These are phyloP conservation scores for Cephonodes hylas DNA, from an alignment of 2,888 invertebrate genomes.

Conservation along the genomic window DNA sequence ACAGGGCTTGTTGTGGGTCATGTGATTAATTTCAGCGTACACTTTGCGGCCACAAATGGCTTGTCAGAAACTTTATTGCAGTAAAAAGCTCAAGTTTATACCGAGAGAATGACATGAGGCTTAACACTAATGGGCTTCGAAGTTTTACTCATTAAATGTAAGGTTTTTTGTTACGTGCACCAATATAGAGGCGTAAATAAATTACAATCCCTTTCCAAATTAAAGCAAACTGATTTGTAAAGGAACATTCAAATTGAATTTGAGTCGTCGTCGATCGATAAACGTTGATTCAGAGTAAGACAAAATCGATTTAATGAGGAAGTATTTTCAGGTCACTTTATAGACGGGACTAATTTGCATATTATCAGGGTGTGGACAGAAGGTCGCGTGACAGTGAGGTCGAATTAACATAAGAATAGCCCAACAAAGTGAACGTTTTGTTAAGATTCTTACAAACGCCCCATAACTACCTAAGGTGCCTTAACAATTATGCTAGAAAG, in stretches of 20 bases:
- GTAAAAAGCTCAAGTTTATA: slow-evolving; percentile 70
- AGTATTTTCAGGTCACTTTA: slow-evolving; percentile 72
- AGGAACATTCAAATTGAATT: background rate
- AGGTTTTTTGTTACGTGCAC: slow-evolving; percentile 44
- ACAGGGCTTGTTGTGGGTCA: slow-evolving; percentile 58
- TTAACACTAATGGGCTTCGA: slow-evolving; percentile 47
- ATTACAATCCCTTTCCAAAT: background rate
- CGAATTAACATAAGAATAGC: slow-evolving; percentile 75
- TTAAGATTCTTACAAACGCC: slow-evolving; percentile 60
- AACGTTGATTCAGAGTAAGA: slow-evolving; percentile 6
- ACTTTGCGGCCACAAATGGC: slow-evolving; percentile 71
- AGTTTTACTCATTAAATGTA: slow-evolving; percentile 62
- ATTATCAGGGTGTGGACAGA: slow-evolving; percentile 77
- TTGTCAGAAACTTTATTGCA: slow-evolving; percentile 77
- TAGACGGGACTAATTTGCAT: slow-evolving; percentile 71
- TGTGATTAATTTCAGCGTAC: slow-evolving; percentile 72
- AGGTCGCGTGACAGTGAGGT: slow-evolving; percentile 71
- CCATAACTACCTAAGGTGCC: slow-evolving; percentile 57
- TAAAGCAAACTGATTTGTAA: background rate
- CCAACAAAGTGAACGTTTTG: slow-evolving; percentile 71
- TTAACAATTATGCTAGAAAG: slow-evolving; percentile 51
- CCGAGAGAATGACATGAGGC: slow-evolving; percentile 66
- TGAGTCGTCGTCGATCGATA: background rate
- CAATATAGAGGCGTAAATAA: background rate
- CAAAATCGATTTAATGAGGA: slow-evolving; percentile 54